phyloP scores from a whole-genome alignment of 2,113 vertebrate genomes.

The Addax nasomaculatus region DNA sequence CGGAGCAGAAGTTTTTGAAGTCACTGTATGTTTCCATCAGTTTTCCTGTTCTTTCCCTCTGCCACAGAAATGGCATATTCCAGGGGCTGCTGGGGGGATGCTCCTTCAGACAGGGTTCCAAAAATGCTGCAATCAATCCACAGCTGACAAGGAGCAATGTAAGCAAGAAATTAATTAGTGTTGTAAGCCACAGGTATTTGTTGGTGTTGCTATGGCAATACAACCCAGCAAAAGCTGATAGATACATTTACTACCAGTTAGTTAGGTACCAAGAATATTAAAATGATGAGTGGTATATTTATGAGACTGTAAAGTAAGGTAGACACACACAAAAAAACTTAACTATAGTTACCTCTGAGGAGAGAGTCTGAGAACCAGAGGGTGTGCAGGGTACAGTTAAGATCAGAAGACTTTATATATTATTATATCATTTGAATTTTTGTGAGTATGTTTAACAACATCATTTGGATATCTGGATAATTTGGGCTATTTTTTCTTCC shows the following conservation, averaged over 20 bases:
- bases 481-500: neutral
- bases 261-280: neutral
- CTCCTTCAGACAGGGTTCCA: neutral
- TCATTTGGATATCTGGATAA: neutral
- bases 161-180: slow-evolving; percentile 4
- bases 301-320: neutral
- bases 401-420: neutral
- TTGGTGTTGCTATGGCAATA: neutral
- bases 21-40: neutral
- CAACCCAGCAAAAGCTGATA: neutral
- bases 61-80: neutral
- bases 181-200: neutral
- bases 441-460: neutral
- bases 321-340: neutral
- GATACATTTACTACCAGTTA: neutral
- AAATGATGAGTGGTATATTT: neutral
- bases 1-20: neutral
- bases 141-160: neutral
- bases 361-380: neutral
- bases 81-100: neutral
- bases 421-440: neutral
- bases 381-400: neutral
- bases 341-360: neutral
- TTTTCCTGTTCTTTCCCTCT: neutral
- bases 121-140: neutral